A percentile compares a stretch with the other conserved stretches of the same genome.
phyloP scores from a whole-genome alignment of 2,797 vertebrate genomes.

The Vultur gryphus region DNA sequence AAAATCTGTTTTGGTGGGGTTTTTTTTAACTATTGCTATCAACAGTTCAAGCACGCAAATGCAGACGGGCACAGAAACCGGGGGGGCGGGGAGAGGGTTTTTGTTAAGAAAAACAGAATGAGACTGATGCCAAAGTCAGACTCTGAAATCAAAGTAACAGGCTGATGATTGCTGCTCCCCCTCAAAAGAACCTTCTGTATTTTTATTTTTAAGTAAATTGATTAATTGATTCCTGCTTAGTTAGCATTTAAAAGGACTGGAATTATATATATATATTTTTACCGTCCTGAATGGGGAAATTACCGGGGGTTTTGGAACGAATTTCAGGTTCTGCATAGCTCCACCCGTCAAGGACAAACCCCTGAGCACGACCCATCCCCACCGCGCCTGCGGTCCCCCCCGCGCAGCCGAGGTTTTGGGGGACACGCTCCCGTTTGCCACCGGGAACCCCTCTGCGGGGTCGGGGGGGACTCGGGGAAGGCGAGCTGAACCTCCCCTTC shows the following conservation, averaged over 20 bases:
- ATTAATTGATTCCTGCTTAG: background rate
- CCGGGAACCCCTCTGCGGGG: fast-evolving
- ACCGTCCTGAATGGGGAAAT: background rate
- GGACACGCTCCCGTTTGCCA: fast-evolving
- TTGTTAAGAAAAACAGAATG: background rate
- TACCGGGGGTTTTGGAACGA: fast-evolving
- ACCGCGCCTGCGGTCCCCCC: fast-evolving
- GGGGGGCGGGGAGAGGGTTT: too few species aligned
- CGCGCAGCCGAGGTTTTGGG: background rate
- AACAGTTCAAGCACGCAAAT: background rate
- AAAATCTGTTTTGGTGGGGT: background rate
- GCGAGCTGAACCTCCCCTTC: fast-evolving
- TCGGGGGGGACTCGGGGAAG: background rate
- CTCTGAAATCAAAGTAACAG: background rate
- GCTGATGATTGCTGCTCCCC: background rate
- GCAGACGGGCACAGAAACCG: fast-evolving
- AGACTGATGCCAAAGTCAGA: background rate
- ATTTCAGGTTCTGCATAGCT: background rate
- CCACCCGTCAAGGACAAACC: background rate
- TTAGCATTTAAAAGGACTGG: background rate
- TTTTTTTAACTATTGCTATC: background rate
- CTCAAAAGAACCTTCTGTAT: fast-evolving
- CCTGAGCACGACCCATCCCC: fast-evolving
- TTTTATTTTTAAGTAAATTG: background rate
- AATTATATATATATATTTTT: background rate